A percentile compares a stretch with the other conserved stretches of the same genome.
Evolutionary conservation across 92 coral and sea anemone species (phyloP).

Genomic region (Isaurus tuberculatus): DNA sequence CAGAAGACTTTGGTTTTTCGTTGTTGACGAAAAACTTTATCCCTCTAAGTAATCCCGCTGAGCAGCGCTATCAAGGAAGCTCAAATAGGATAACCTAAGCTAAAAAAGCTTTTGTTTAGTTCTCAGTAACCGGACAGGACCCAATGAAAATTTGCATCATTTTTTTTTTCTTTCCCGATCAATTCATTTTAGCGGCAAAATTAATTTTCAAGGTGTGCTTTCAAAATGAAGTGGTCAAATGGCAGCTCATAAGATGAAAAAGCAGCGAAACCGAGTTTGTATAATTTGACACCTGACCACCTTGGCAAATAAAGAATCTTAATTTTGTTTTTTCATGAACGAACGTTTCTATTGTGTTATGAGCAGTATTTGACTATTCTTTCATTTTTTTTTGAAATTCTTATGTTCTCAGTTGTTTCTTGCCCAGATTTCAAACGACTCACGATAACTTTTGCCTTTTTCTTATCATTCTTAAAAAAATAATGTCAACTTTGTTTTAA

Average conservation of each 20-base stretch:
- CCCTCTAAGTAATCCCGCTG: constrained; percentile 42
- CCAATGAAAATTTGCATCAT: constrained; percentile 21
- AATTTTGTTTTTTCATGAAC: constrained; percentile 22
- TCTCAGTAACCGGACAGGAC: not conserved
- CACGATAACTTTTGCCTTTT: not conserved
- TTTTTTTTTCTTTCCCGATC: not conserved
- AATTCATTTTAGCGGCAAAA: constrained; percentile 25
- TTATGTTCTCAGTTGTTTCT: not conserved
- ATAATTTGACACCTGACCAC: not conserved
- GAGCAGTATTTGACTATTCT: not conserved
- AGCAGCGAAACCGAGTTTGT: constrained; percentile 8
- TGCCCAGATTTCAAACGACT: not conserved
- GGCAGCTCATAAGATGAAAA: constrained; percentile 1
- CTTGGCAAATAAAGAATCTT: not conserved
- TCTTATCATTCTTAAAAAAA: not conserved
- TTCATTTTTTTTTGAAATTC: not conserved
- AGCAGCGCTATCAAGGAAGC: constrained; percentile 18
- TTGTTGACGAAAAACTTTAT: constrained; percentile 35
- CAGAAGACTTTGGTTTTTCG: constrained; percentile 34
- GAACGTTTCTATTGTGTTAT: not conserved
- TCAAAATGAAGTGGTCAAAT: not conserved
- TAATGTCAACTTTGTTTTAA: not conserved
- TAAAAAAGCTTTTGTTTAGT: constrained; percentile 37
- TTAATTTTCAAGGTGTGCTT: not conserved
- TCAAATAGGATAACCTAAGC: constrained; percentile 19